Conservation (phyloP, 2,888 invertebrate genomes). For the Pteria penguin region DNA sequence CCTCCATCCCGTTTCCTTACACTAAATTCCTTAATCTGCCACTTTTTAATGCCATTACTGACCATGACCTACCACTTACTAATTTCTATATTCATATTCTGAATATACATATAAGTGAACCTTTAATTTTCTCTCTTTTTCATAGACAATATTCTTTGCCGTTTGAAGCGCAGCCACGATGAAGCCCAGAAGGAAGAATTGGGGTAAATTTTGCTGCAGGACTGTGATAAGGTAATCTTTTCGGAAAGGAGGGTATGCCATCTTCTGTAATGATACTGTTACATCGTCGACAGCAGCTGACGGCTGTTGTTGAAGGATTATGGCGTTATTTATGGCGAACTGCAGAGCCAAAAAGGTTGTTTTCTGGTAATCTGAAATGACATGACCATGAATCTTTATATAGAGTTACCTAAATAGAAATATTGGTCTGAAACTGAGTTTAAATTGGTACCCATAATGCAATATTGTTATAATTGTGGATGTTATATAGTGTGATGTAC, state of each 20-base stretch:
- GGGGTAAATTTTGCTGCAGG: constrained; percentile 86
- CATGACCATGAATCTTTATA: neutral
- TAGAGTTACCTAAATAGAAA: neutral
- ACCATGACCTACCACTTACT: too few species aligned
- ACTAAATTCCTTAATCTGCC: too few species aligned
- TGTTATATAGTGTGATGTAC: too few species aligned
- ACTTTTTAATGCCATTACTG: too few species aligned
- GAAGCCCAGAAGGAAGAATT: constrained; percentile 89
- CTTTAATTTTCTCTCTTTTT: constrained; percentile 85
- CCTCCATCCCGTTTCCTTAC: too few species aligned
- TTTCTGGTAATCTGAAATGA: constrained; percentile 82
- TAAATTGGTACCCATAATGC: too few species aligned
- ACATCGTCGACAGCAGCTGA: constrained; percentile 78
- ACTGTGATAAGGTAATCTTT: constrained; percentile 86
- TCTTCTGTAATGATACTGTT: constrained; percentile 83
- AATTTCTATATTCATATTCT: too few species aligned
- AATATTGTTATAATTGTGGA: too few species aligned
- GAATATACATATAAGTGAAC: too few species aligned
- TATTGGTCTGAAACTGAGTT: neutral
- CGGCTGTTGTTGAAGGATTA: constrained; percentile 67
- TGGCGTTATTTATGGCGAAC: constrained; percentile 82
- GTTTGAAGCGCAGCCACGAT: constrained; percentile 90
- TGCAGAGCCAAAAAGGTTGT: constrained; percentile 87
- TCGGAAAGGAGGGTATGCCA: constrained; percentile 87
- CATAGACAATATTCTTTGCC: constrained; percentile 86